Conservation (phyloP, 2,113 vertebrate species). For the Octodon degus region DNA sequence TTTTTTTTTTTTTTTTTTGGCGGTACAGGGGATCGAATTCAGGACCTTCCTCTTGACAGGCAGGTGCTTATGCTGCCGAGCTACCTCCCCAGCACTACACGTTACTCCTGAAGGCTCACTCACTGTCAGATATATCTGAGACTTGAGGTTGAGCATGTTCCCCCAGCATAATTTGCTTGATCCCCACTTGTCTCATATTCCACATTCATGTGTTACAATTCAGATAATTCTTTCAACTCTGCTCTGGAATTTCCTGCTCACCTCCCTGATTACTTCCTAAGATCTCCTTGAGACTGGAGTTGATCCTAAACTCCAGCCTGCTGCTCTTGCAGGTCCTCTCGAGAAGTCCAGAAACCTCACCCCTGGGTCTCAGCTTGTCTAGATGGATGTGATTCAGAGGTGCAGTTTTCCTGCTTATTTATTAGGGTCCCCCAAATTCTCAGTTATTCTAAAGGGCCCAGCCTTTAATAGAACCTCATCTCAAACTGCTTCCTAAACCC, state of each 20-base stretch:
- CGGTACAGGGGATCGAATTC: too few species aligned
- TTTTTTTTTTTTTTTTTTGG: too few species aligned
- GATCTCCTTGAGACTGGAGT: neutral
- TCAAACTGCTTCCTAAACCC: neutral
- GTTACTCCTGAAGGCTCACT: neutral
- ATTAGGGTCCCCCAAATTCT: neutral
- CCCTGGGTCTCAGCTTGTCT: neutral
- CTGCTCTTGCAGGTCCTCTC: neutral
- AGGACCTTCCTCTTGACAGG: too few species aligned
- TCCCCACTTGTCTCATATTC: too few species aligned
- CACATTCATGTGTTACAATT: neutral
- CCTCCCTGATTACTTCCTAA: neutral
- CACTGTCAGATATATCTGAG: neutral
- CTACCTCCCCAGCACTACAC: too few species aligned
- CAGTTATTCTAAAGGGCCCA: neutral
- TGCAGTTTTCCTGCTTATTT: neutral
- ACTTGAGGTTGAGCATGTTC: neutral
- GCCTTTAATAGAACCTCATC: neutral
- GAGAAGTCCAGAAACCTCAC: neutral
- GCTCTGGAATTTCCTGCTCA: neutral
- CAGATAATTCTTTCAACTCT: neutral
- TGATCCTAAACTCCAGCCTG: neutral
- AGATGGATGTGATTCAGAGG: rapidly evolving
- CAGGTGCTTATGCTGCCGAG: too few species aligned
- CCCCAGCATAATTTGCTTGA: neutral